Percentiles rank a stretch among this genome's conserved stretches.
Evolutionary conservation across 2,797 vertebrate species (phyloP).

Genomic region (Discoglossus pictus): DNA sequence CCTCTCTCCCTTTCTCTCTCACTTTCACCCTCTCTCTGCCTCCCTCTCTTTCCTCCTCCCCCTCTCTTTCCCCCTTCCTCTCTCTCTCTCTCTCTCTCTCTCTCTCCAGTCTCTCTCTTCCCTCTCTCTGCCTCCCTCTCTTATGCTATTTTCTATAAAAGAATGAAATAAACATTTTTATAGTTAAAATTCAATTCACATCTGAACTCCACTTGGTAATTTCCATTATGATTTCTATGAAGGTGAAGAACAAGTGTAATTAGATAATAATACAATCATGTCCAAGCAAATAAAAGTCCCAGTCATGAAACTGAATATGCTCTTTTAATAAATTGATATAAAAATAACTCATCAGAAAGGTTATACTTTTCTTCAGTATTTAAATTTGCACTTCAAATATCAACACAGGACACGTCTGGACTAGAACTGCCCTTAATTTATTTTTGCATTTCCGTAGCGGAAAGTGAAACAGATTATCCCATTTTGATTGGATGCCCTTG

Average conservation of each 20-base stretch:
- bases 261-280: constrained; percentile 29
- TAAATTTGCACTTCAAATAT: constrained; percentile 29
- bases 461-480: constrained; percentile 22
- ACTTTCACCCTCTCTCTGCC: no score
- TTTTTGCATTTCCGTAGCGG: constrained; percentile 21
- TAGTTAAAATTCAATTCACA: neutral
- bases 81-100: no score
- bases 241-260: constrained; percentile 34
- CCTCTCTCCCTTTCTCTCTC: no score
- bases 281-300: constrained; percentile 10
- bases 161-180: no score
- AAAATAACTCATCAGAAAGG: constrained; percentile 18
- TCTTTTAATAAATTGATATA: constrained; percentile 18
- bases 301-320: neutral
- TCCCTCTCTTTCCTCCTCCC: no score
- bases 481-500: constrained; percentile 29
- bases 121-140: no score
- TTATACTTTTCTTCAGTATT: constrained; percentile 15
- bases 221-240: constrained; percentile 8
- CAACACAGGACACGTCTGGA: constrained; percentile 20
- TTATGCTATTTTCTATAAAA: neutral
- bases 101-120: no score
- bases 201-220: neutral
- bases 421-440: constrained; percentile 32
- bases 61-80: no score